These are phyloP conservation scores for Mugil cephalus DNA, from an alignment of 2,113 vertebrate species.

Conservation along the genomic window DNA sequence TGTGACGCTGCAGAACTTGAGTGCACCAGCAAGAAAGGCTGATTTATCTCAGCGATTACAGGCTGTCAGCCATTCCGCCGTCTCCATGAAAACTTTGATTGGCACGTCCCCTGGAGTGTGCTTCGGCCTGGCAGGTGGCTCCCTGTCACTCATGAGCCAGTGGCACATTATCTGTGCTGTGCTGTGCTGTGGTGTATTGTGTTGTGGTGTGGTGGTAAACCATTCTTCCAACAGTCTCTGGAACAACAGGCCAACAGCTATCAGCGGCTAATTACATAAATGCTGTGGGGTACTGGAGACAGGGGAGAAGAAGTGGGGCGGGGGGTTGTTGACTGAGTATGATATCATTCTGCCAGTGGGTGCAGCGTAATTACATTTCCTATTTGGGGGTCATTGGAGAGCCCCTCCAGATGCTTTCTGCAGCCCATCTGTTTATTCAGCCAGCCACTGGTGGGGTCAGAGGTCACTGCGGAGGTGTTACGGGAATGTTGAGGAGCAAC, in stretches of 20 bases:
- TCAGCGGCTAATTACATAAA: conserved; percentile 56
- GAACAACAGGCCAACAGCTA: conserved; percentile 28
- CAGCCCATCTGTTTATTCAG: conserved; percentile 62
- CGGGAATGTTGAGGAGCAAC: conserved; percentile 32
- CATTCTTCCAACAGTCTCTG: conserved; percentile 21
- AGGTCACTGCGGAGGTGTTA: conserved; percentile 41
- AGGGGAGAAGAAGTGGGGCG: conserved; percentile 6
- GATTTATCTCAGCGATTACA: conserved; percentile 12
- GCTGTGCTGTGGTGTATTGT: conserved; percentile 4
- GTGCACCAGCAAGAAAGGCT: conserved; percentile 1
- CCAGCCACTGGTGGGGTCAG: conserved; percentile 42
- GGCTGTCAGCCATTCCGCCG: background rate
- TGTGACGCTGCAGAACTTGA: conserved; percentile 2
- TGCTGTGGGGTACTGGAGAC: conserved; percentile 19
- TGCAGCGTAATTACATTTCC: conserved; percentile 56
- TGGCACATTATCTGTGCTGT: background rate
- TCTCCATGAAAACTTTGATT: conserved; percentile 50
- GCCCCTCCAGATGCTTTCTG: conserved; percentile 65
- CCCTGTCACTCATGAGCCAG: conserved; percentile 47
- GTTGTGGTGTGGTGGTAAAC: conserved; percentile 17
- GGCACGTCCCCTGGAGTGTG: conserved; percentile 34
- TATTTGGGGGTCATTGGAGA: conserved; percentile 69
- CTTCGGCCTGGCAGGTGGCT: conserved; percentile 52
- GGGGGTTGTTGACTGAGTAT: conserved; percentile 44
- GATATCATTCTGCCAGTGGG: conserved; percentile 66